Evolutionary conservation across 1,140 invertebrate genomes (phyloP).

Genomic region (Bemisia tabaci): DNA sequence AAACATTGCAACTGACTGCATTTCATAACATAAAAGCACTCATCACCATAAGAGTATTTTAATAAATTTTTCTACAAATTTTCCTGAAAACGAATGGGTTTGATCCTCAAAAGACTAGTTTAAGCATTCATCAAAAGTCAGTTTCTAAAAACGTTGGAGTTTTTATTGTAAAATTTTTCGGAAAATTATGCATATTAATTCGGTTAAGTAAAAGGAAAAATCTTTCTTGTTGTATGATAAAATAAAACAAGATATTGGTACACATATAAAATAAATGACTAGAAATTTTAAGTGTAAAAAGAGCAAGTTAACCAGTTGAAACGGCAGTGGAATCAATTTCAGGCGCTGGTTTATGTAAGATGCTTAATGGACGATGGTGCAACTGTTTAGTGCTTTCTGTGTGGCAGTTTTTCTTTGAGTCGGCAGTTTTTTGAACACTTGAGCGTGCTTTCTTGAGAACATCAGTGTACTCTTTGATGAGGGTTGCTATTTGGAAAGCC

Average conservation of each 20-base stretch:
- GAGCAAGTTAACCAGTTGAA: neutral
- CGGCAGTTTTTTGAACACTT: conserved; percentile 19
- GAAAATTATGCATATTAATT: too few relatives aligned
- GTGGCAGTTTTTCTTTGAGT: conserved; percentile 20
- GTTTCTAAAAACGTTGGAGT: too few relatives aligned
- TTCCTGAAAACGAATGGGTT: too few relatives aligned
- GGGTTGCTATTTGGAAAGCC: conserved; percentile 85
- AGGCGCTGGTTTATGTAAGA: conserved; percentile 38
- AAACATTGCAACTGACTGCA: too few relatives aligned
- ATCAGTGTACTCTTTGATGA: conserved; percentile 84
- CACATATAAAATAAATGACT: neutral
- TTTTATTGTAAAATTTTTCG: too few relatives aligned
- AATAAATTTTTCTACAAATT: too few relatives aligned
- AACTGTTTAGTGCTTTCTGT: conserved; percentile 16
- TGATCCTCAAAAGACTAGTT: too few relatives aligned
- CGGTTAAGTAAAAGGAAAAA: too few relatives aligned
- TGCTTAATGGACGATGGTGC: conserved; percentile 34
- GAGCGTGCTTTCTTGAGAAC: conserved; percentile 40
- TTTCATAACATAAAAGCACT: too few relatives aligned
- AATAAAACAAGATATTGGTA: neutral
- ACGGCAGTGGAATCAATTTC: conserved; percentile 32
- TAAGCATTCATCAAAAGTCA: too few relatives aligned
- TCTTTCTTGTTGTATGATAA: too few relatives aligned
- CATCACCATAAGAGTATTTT: too few relatives aligned
- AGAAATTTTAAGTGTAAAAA: neutral